Evolutionary conservation across 1,140 invertebrate genomes (phyloP).

Genomic region (Lucilia cuprina): DNA sequence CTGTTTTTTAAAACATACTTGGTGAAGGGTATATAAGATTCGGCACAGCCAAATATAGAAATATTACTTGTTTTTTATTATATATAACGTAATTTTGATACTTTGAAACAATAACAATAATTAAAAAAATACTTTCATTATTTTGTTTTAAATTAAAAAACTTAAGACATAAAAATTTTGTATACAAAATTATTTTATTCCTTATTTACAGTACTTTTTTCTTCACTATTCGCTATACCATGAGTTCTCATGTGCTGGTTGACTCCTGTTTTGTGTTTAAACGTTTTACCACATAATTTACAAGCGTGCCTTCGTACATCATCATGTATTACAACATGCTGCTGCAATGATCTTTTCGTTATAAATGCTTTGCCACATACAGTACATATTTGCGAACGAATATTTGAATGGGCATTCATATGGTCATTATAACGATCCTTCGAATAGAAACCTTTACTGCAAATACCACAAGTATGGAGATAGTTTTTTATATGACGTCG

Average conservation of each 20-base stretch:
- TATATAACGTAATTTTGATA: no score
- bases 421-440: slow-evolving; percentile 26
- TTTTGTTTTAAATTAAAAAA: no score
- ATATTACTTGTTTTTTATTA: no score
- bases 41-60: no score
- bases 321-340: slow-evolving; percentile 30
- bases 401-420: slow-evolving; percentile 22
- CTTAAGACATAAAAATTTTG: background rate
- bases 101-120: no score
- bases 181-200: background rate
- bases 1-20: no score
- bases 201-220: background rate
- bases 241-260: slow-evolving; percentile 35
- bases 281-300: slow-evolving; percentile 35
- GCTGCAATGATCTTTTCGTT: background rate
- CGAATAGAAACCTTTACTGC: slow-evolving; percentile 17
- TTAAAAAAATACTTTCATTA: no score
- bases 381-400: slow-evolving; percentile 13
- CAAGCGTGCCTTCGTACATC: slow-evolving; percentile 19
- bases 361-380: slow-evolving; percentile 34
- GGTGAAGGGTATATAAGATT: no score
- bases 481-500: slow-evolving; percentile 29
- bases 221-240: slow-evolving; percentile 16
- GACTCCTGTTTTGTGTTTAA: slow-evolving; percentile 5
- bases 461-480: slow-evolving; percentile 29